Evolutionary conservation across 2,113 vertebrate species (phyloP), one percentile per base, ranked within the genome.

Genomic region (Sitta europaea): DNA sequence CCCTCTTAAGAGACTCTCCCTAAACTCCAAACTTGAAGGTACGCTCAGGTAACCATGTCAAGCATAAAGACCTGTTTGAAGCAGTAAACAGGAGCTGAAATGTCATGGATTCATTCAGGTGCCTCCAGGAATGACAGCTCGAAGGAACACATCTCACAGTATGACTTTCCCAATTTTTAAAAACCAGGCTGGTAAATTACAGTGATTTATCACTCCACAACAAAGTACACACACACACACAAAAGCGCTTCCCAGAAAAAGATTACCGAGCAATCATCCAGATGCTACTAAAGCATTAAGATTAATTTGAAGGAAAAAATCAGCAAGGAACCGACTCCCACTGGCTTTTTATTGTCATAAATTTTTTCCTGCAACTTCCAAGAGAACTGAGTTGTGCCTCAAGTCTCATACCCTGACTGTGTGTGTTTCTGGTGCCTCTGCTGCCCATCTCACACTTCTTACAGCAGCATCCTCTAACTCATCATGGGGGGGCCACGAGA

Each of bases 71-170:
- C 29, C 58, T 80, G 78, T 70, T 90, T 62, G 86, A 88, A 90
- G 77, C 78, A 86, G 88, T 79, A 94, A 97, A 88, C 90, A 96
- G 88, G 58, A 94, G 55, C 78, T 86, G 71, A 95, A 92, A 94
- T 92, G 88, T 80, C 90, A 94, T 23, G 67, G 86, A 90, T 80
- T 83, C 92, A 93, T 92, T 83, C 79, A 85, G 57, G 33, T 70
- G 71, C 90, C 90, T 94, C 62, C 62, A 90, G 82, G 62, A 95
- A 66, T 66, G 85, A 96, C 94, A 96, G 91, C 86, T 73, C 47
- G 6, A 77, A 91, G 83, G 72, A 80, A 84, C 48, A 55, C 28
- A 92, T 81, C 91, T 92, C 77, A 77, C 9, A 84, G 38, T 12
- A 45, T 62, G 86, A 94, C 76, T 95, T 76, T 5, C 51, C 74